Evolutionary conservation across 2,888 invertebrate species (phyloP).

Genomic region (Aelia acuminata): DNA sequence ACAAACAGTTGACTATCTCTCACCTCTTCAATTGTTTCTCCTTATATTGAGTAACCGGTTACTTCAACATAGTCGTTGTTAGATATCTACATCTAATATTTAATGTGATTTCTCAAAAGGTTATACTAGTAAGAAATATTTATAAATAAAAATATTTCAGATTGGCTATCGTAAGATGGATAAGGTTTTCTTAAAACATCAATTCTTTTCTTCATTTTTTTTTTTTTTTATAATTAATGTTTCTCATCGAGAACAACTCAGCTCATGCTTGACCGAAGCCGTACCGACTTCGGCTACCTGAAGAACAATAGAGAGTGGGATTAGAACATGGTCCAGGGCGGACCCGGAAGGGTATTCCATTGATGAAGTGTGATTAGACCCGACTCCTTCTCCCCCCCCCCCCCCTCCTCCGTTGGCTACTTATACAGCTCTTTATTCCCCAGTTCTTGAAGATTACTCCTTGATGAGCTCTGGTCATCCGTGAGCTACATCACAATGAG

Average conservation of each 20-base stretch:
- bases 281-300: not conserved
- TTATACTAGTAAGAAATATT: no score
- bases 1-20: no score
- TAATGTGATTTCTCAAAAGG: no score
- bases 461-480: conserved; percentile 1
- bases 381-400: not conserved
- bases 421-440: conserved; percentile 25
- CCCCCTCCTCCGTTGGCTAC: not conserved
- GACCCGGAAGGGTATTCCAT: not conserved
- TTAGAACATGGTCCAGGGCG: not conserved
- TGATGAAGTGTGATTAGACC: not conserved
- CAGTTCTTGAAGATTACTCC: not conserved
- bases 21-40: no score
- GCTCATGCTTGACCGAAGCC: not conserved
- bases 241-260: not conserved
- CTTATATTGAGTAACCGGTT: no score
- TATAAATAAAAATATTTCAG: no score
- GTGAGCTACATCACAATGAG: not conserved
- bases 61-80: no score
- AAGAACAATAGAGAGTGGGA: not conserved
- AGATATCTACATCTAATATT: no score
- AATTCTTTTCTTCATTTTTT: no score
- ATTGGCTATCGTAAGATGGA: no score
- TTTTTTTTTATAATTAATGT: no score
- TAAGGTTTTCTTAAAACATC: no score